Evolutionary conservation across 2,888 invertebrate species (phyloP), one percentile per base, ranked within the genome.

Genomic region (Synergus itoensis): DNA sequence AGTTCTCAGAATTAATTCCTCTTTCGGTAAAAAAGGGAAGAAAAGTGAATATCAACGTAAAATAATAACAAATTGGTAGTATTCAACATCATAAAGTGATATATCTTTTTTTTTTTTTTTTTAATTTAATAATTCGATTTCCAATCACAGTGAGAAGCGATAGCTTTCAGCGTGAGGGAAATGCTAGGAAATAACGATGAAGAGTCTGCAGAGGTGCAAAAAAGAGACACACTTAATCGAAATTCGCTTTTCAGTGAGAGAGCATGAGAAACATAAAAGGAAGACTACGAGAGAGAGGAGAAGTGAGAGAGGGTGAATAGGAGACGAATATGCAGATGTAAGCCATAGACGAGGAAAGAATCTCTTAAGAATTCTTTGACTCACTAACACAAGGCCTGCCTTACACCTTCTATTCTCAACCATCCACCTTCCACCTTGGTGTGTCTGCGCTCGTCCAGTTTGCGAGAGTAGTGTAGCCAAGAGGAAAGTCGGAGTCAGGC

Each of bases 401-500:
- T 69, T 69, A 45, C 45, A 48, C 28, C 28, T 69, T 69, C 48
- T 69, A 48, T 69, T 69, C 28, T 69, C 40, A 53, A 64, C 64
- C 40, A 21, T 64, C 64, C 8, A 64, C 64, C 21, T 41, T 57
- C 16, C 60, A 57, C 7, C 76, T 45, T 16, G 28, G 77, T 64
- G 45, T 57, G 62, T 8, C 21, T 40, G 43, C 63, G 16, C 69
- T 67, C 81, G 75, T 80, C 80, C 53, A 65, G 63, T 79, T 69
- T 75, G 76, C 77, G 48, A 41, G 79, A 76, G 64, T 60, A 76
- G 45, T 78, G 48, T 48, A 73, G 76, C 73, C 43, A 41, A 76
- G 75, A 80, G 67, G 69, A 69, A 69, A 69, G 80, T 82, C 81
- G 77, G 82, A 69, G 80, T 81, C 81, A 79, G 82, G 75, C 79